Evolutionary conservation across 2,888 invertebrate species (phyloP), one percentile per base, ranked within the genome.

Genomic region (Dolomedes plantarius): DNA sequence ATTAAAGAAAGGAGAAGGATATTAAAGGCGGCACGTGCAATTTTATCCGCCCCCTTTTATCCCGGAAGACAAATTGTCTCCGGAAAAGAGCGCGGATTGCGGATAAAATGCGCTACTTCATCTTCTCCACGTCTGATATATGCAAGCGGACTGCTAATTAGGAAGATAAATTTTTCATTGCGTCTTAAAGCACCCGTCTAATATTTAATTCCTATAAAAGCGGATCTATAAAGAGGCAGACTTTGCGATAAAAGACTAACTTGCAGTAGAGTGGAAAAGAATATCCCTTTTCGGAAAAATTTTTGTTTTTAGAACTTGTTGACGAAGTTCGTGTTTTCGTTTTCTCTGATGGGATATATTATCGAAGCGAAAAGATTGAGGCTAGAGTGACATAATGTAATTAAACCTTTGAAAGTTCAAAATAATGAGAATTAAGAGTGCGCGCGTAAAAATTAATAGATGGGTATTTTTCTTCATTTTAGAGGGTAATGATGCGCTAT

Each of bases 201-300:
- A 82, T 82, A 82, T 82, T 82, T 82, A 82, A 82, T 82, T 82
- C 82, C 82, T 82, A 82, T 82, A 82, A 82, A 74, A 76, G 71
- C 64, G 69, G 75, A 75, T 82, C 65, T 71, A 64, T 75, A 71
- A 76, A 56, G 76, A 68, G 56, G 39, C 65, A 56, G 62, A 76
- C 41, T 64, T 72, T 32, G 79, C 65, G 71, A 79, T 79, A 79
- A 79, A 79, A 72, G 72, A 79, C 41, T 77, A 23, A 41, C 16
- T 32, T 41, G n/a, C n/a, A 16, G 27, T 27, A 69, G 16, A 69
- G 39, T 32, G 69, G n/a, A 41, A 32, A 69, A 69, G 32, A 69
- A 32, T 16, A 23, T 23, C 3, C 23, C 56, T 11, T 23, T 56
- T 56, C 1, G 5, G 23, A 36, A 9, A 23, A 23, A 46, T 46